A percentile compares a stretch with the other conserved stretches of the same genome.
Conservation (phyloP, 2,113 vertebrate species). For the human region GRCh38 chr1:221751001-221751500, state of each 20-base stretch:
- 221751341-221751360: background rate
- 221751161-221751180: background rate
- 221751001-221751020: background rate
- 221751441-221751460: background rate
- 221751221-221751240: background rate
- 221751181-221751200: background rate
- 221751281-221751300: background rate
- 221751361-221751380: background rate
- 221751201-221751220: too few relatives aligned
- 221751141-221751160: background rate
- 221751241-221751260: background rate
- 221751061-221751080: background rate
- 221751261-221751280: accelerated
- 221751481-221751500: background rate
- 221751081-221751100: background rate
- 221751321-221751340: background rate
- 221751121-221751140: background rate
- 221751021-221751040: background rate
- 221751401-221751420: background rate
- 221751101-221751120: background rate
- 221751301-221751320: accelerated
- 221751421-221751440: too few relatives aligned
- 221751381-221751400: background rate
- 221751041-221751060: background rate
- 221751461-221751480: background rate